A percentile compares a stretch with the other conserved stretches of the same genome.
Evolutionary conservation across 2,888 invertebrate species (phyloP).

Genomic region (Antheraea assamensis): DNA sequence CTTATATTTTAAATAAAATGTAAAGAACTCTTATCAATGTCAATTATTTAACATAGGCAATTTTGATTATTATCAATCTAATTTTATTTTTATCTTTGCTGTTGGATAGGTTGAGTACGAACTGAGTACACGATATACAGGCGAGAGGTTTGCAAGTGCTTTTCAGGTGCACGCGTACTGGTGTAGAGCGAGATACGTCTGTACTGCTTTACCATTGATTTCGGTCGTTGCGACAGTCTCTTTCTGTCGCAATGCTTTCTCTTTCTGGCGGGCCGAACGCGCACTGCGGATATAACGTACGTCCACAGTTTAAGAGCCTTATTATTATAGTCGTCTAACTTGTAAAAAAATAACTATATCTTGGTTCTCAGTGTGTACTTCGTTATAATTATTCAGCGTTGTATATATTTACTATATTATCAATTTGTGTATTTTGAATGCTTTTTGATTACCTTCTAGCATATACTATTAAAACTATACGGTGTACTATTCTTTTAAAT

Average conservation of each 20-base stretch:
- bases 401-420: too few relatives aligned
- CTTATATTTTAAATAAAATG: not conserved
- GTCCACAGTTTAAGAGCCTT: not conserved
- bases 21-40: not conserved
- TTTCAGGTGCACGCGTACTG: slow-evolving; percentile 65
- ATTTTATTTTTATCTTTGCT: slow-evolving; percentile 30
- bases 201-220: slow-evolving; percentile 66
- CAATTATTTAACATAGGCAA: slow-evolving; percentile 1
- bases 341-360: not conserved
- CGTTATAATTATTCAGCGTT: too few relatives aligned
- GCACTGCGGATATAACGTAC: slow-evolving; percentile 59
- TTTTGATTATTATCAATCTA: not conserved
- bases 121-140: slow-evolving; percentile 48
- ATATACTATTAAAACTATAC: too few relatives aligned
- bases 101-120: slow-evolving; percentile 48
- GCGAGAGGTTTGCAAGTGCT: slow-evolving; percentile 54
- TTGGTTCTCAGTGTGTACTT: too few relatives aligned
- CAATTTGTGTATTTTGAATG: too few relatives aligned
- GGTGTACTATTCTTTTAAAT: too few relatives aligned
- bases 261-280: slow-evolving; percentile 44
- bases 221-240: slow-evolving; percentile 58
- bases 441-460: too few relatives aligned
- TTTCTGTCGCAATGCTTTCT: slow-evolving; percentile 55
- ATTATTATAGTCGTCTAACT: not conserved
- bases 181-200: slow-evolving; percentile 48